Evolutionary conservation across 2,113 vertebrate genomes (phyloP), one percentile per base, ranked within the genome.

Genomic region (Aldabrachelys gigantea): DNA sequence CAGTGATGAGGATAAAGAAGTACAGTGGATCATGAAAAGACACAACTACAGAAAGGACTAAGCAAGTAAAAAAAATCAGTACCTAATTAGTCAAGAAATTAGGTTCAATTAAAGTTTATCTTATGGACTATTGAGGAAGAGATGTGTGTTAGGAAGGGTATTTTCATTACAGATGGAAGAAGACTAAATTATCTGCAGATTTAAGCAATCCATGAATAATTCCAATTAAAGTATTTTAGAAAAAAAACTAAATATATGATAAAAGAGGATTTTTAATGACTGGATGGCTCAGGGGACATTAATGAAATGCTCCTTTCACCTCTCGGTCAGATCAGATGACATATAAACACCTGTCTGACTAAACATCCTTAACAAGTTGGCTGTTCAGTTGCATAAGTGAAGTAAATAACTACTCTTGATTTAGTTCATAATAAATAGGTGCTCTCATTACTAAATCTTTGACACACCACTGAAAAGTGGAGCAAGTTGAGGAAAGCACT

Each of bases 81-180:
- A 80, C 1, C 0, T 75, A 92, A 93, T 92, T 86, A 92, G 85
- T 88, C 27, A 88, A 9, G 90, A 89, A 12, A 86, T 69, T 69
- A 3, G 2, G 72, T 91, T 95, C 50, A 93, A 79, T 96, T 97
- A 95, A 94, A 86, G 13, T 78, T 94, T 90, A 87, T 85, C 76
- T 82, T 81, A 82, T 56, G 38, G 38, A 57, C 78, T 84, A 21
- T 54, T 87, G 62, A 89, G 17, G 54, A 4, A 54, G 14, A 84
- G 69, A 89, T 41, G 1, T 72, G 38, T 88, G 62, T 87, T 82
- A 9, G n/a, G 41, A 89, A 87, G 90, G 50, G 3, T n/a, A 87
- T 89, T 96, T 95, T 91, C 85, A 62, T 88, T 92, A 87, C 50
- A 92, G 6, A 47, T 76, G 5, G 35, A 3, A 85, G 62, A 91